These are phyloP conservation scores for Malthinus seriepunctatus DNA, from an alignment of 2,888 invertebrate genomes.

Conservation along the genomic window DNA sequence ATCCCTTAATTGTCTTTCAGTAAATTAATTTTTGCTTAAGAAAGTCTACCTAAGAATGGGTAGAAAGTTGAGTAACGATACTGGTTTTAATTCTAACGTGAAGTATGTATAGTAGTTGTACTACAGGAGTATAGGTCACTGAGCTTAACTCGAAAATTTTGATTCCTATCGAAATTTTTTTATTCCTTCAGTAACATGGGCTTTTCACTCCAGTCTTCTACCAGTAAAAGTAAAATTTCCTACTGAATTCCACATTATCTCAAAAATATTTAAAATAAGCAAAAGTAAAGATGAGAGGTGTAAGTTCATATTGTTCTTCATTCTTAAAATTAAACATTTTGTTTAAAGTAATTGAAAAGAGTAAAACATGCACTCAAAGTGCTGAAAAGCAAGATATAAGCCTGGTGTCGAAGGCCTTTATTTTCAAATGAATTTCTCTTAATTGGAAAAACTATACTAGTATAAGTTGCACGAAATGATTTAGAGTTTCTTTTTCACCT, in stretches of 20 bases:
- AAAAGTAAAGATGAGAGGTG: background rate
- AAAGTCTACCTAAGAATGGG: background rate
- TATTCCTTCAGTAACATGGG: background rate
- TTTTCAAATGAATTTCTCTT: too few species aligned
- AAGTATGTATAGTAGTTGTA: background rate
- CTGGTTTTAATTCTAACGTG: background rate
- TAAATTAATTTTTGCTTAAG: background rate
- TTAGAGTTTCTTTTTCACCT: too few species aligned
- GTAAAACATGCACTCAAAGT: too few species aligned
- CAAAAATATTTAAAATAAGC: background rate
- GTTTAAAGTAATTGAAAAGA: too few species aligned
- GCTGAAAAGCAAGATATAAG: too few species aligned
- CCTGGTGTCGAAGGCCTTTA: too few species aligned
- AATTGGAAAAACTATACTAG: too few species aligned
- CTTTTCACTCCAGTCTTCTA: background rate
- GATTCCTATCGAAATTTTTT: too few species aligned
- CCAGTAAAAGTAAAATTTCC: background rate
- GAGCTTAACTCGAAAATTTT: background rate
- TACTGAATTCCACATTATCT: background rate
- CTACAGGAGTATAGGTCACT: constrained; percentile 6
- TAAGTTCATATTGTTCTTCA: too few species aligned
- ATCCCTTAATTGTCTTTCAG: too few species aligned
- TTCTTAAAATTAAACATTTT: too few species aligned
- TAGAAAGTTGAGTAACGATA: constrained; percentile 3
- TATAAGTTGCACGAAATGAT: too few species aligned